These are phyloP conservation scores for Perca fluviatilis DNA, from an alignment of 2,113 vertebrate species.

Conservation along the genomic window DNA sequence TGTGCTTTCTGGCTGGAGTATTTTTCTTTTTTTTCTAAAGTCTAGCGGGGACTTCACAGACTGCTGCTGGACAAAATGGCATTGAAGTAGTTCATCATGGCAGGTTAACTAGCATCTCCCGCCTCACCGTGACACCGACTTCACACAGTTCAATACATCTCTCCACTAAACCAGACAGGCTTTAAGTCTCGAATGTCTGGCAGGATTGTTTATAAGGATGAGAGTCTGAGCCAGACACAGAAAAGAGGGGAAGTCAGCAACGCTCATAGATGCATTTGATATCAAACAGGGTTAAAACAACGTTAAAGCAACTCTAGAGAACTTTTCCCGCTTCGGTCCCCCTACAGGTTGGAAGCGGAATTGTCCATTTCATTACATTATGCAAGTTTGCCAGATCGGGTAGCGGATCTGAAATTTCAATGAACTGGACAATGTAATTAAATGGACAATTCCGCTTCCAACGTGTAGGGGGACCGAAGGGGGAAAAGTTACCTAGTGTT, in stretches of 20 bases:
- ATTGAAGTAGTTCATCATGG: constrained; percentile 63
- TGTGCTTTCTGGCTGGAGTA: constrained; percentile 23
- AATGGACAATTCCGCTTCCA: too few species aligned
- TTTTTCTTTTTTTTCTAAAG: constrained; percentile 4
- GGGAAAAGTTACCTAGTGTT: too few species aligned
- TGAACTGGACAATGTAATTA: too few species aligned
- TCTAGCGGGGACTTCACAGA: constrained; percentile 13
- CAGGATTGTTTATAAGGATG: constrained; percentile 7
- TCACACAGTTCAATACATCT: constrained; percentile 44
- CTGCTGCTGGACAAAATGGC: constrained; percentile 54
- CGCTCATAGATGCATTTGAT: background rate
- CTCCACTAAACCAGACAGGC: constrained; percentile 51
- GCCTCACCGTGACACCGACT: constrained; percentile 41
- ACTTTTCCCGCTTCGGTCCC: too few species aligned
- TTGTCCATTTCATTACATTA: too few species aligned
- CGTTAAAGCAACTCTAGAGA: too few species aligned
- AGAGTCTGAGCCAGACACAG: background rate
- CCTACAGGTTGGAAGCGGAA: too few species aligned
- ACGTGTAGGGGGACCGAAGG: too few species aligned
- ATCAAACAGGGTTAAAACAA: too few species aligned
- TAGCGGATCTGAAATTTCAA: too few species aligned
- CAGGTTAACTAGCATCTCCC: constrained; percentile 67
- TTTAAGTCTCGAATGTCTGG: constrained; percentile 11
- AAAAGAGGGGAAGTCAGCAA: background rate
- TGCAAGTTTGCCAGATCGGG: too few species aligned